A percentile compares a stretch with the other conserved stretches of the same genome.
Conservation (phyloP, 2,797 vertebrate species). For the Myripristis jacobus region DNA sequence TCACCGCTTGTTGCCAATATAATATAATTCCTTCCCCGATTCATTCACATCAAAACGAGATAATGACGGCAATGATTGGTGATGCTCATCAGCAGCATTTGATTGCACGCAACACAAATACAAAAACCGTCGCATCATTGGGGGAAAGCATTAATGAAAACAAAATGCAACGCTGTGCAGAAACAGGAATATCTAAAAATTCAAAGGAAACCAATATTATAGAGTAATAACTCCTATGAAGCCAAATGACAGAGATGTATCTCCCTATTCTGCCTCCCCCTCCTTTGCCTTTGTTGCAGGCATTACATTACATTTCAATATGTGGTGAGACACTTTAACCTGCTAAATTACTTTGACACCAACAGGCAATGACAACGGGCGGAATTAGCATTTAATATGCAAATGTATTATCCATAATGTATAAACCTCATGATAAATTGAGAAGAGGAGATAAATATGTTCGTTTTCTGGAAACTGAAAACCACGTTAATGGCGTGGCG, state of each 20-base stretch:
- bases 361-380: conserved; percentile 5
- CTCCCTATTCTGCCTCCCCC: neutral
- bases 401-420: conserved; percentile 43
- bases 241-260: conserved; percentile 25
- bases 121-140: no score
- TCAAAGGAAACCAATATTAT: conserved; percentile 20
- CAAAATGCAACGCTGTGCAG: neutral
- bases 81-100: conserved; percentile 7
- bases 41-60: no score
- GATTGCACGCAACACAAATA: no score
- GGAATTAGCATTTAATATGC: conserved; percentile 32
- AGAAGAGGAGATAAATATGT: conserved; percentile 4
- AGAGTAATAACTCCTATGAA: conserved; percentile 30
- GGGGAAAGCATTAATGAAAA: neutral
- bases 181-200: conserved; percentile 1
- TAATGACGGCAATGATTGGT: neutral
- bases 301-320: conserved; percentile 36
- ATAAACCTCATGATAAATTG: conserved; percentile 34
- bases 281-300: neutral
- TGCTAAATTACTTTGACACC: conserved; percentile 23
- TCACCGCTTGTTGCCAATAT: conserved; percentile 2
- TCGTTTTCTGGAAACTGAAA: conserved; percentile 22
- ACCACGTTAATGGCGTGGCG: neutral
- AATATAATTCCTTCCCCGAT: no score
- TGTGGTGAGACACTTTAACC: conserved; percentile 42